Evolutionary conservation across 2,113 vertebrate genomes (phyloP), one percentile per base, ranked within the genome.

Genomic region (Alexandromys fortis): DNA sequence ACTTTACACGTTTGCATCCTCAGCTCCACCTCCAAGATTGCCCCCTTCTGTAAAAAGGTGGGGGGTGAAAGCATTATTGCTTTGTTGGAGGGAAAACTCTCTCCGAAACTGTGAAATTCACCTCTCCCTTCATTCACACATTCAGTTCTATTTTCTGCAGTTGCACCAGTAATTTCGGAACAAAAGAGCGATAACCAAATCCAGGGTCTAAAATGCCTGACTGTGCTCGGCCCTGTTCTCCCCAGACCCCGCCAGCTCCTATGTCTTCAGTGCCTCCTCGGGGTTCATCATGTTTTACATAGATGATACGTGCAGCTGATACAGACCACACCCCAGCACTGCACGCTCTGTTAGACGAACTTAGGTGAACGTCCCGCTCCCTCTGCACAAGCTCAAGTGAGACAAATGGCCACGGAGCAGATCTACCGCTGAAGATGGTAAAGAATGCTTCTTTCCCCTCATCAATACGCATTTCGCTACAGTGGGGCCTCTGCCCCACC

Each of bases 101-200:
- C 90, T 93, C 75, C n/a, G 21, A 93, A 95, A 83, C 96, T 97
- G 90, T 97, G 93, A 97, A 94, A 96, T 89, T 96, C 92, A 92
- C 94, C 93, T 94, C 91, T 97, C 86, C 67, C 86, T 95, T 96
- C 96, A 96, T 94, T 97, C 95, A 97, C 97, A 97, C 92, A 68
- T 90, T 94, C 19, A 30, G 61, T 89, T 96, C 96, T 97, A 97
- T 97, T 97, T 97, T 97, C 19, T 96, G 93, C 35, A 94, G 49
- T 76, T 47, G 30, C 67, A 86, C 47, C 88, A 92, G 90, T 70
- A 68, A 92, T 94, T 82, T 87, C 55, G 88, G 90, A 75, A 49
- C 33, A 55, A 55, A 55, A 55, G 55, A 87, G 49, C 13, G 58
- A 38, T 63, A 94, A 91, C 72, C 91, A 95, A 90, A 86, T 89